Conservation (phyloP, 2,888 invertebrate species). For the Cantharis nigra region DNA sequence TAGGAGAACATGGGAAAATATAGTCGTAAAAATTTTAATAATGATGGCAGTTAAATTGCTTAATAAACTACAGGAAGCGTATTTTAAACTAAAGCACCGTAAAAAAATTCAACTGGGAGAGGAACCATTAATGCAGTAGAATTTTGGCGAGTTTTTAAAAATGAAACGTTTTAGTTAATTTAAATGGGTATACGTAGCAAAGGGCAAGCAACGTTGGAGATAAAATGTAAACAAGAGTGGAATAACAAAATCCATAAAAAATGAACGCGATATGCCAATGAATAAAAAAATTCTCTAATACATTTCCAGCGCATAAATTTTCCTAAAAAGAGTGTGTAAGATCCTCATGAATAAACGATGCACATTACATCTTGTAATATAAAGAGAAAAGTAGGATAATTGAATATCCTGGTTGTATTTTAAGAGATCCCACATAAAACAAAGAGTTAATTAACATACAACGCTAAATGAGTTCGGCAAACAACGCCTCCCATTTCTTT, state of each 20-base stretch:
- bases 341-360: not conserved
- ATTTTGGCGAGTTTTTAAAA: not conserved
- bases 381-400: not conserved
- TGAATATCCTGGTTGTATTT: not conserved
- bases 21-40: not conserved
- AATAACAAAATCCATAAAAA: conserved; percentile 1
- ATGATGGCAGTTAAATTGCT: not conserved
- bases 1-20: not conserved
- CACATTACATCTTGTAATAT: not conserved
- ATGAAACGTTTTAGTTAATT: not conserved
- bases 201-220: not conserved
- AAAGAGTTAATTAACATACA: conserved; percentile 7
- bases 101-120: not conserved
- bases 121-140: not conserved
- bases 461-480: not conserved
- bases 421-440: not conserved
- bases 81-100: not conserved
- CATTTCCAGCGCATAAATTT: not conserved
- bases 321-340: not conserved
- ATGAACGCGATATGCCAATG: not conserved
- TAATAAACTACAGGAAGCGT: not conserved
- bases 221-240: conserved; percentile 1
- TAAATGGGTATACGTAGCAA: not conserved
- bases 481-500: conserved; percentile 1
- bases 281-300: not conserved